Conservation (phyloP, 2,113 vertebrate species). For the Daphoenositta chrysoptera region DNA sequence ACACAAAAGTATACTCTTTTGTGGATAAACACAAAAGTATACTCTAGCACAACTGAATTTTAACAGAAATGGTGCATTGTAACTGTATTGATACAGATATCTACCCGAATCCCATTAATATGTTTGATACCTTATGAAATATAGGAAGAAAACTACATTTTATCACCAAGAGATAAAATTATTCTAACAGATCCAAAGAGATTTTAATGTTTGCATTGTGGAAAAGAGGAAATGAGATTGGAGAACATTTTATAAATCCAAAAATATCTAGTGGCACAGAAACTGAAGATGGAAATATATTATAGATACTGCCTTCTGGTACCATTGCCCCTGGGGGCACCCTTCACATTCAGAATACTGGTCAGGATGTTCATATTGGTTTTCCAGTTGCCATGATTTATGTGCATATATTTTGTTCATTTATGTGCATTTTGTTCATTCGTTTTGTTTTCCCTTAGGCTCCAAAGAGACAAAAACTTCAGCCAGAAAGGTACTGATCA, state of each 20-base stretch:
- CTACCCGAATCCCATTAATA: neutral
- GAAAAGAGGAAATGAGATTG: neutral
- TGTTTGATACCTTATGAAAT: neutral
- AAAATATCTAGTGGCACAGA: neutral
- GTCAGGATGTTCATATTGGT: neutral
- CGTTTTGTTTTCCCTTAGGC: too few relatives aligned
- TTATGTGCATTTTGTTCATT: neutral
- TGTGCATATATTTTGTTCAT: neutral
- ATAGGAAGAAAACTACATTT: neutral
- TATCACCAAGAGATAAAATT: neutral
- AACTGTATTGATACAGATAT: neutral
- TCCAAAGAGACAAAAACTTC: neutral
- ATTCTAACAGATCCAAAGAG: neutral
- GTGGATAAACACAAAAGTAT: neutral
- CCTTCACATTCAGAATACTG: neutral
- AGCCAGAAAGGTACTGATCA: neutral
- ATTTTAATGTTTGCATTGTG: neutral
- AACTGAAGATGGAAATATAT: neutral
- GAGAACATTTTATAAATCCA: neutral
- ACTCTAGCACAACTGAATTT: neutral
- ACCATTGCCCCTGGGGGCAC: neutral
- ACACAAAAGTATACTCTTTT: too few relatives aligned
- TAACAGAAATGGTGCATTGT: neutral
- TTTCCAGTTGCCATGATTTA: neutral
- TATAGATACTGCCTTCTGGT: neutral